phyloP scores from a whole-genome alignment of 2,797 vertebrate genomes.

The Merluccius polli region DNA sequence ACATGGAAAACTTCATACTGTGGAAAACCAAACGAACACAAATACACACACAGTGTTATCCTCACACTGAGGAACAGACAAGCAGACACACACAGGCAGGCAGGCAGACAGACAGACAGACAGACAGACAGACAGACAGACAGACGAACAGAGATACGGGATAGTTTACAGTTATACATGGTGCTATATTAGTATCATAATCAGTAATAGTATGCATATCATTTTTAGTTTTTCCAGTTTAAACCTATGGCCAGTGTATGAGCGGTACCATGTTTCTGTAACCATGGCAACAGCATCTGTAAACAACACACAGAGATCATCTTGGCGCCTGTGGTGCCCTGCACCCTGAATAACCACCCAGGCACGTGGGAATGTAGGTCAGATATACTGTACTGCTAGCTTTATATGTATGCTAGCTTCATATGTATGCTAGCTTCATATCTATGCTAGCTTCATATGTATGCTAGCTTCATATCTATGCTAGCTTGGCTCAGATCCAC shows the following conservation, averaged over 20 bases:
- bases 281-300: neutral
- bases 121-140: conserved; percentile 15
- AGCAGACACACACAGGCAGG: conserved; percentile 15
- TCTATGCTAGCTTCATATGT: no score
- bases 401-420: no score
- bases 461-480: no score
- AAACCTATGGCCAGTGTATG: neutral
- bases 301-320: neutral
- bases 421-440: no score
- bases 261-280: neutral
- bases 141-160: no score
- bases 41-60: neutral
- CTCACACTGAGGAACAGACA: neutral
- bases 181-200: no score
- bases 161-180: neutral
- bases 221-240: neutral
- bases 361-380: conserved; percentile 48
- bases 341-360: neutral
- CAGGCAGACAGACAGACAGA: conserved; percentile 7
- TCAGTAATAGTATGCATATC: no score
- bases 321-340: neutral
- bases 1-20: conserved; percentile 27
- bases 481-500: no score
- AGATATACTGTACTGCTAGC: conserved; percentile 34
- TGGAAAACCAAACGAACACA: neutral